phyloP scores from a whole-genome alignment of 2,797 vertebrate genomes.

The Adrianichthys oophorus region DNA sequence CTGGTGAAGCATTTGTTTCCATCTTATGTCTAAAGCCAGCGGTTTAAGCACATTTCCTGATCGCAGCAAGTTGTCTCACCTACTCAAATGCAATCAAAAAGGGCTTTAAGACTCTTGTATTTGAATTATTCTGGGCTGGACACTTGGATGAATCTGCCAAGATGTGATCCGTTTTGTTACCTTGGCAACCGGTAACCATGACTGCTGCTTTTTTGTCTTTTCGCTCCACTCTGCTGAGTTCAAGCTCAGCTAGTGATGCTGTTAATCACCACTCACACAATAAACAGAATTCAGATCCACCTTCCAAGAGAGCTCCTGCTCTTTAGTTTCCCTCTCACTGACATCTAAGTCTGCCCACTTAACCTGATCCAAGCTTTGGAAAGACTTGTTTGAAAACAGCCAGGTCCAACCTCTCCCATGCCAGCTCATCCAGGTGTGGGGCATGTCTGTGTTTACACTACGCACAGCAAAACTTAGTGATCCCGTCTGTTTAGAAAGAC shows the following conservation, averaged over 20 bases:
- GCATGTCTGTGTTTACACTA: slow-evolving; percentile 12
- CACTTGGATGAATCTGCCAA: slow-evolving; percentile 13
- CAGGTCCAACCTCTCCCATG: slow-evolving; percentile 11
- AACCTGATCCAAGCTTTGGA: slow-evolving; percentile 14
- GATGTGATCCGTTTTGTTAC: slow-evolving; percentile 41
- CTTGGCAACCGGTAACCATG: slow-evolving; percentile 63
- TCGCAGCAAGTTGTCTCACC: slow-evolving; percentile 14
- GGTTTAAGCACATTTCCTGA: slow-evolving; percentile 4
- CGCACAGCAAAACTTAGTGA: slow-evolving; percentile 14
- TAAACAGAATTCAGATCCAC: slow-evolving; percentile 39
- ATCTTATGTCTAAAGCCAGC: not conserved
- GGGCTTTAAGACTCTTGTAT: slow-evolving; percentile 3
- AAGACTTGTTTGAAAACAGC: slow-evolving; percentile 6
- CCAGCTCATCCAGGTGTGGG: slow-evolving; percentile 29
- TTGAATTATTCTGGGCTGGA: slow-evolving; percentile 21
- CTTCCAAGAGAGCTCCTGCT: slow-evolving; percentile 7
- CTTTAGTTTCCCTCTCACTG: slow-evolving; percentile 23
- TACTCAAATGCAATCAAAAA: slow-evolving; percentile 21
- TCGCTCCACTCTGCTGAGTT: slow-evolving; percentile 20
- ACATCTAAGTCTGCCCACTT: slow-evolving; percentile 23
- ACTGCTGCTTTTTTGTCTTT: slow-evolving; percentile 47
- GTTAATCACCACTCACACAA: slow-evolving; percentile 49
- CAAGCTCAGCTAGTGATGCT: slow-evolving; percentile 15
- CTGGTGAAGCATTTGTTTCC: slow-evolving; percentile 12
- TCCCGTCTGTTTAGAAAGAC: slow-evolving; percentile 1